phyloP scores from a whole-genome alignment of 2,113 vertebrate species.

The Gadus macrocephalus region DNA sequence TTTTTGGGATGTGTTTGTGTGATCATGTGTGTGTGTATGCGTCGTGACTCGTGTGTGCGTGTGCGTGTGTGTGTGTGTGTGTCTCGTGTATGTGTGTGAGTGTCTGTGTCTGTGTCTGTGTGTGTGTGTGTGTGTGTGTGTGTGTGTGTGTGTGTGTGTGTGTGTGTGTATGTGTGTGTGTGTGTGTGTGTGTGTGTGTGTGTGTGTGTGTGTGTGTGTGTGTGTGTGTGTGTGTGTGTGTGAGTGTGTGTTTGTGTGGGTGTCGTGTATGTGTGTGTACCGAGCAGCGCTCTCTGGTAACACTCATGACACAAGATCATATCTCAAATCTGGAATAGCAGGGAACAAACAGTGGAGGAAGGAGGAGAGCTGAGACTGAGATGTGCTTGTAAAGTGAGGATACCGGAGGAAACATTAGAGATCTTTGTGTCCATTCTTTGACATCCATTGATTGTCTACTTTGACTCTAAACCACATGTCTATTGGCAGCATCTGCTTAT shows the following conservation, averaged over 20 bases:
- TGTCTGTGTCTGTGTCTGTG: too few species aligned
- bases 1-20: background rate
- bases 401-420: background rate
- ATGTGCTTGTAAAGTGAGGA: background rate
- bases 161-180: background rate
- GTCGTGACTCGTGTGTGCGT: background rate
- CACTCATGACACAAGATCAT: conserved; percentile 10
- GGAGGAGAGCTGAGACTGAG: background rate
- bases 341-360: conserved; percentile 2
- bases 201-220: too few species aligned
- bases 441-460: background rate
- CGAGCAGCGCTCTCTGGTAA: conserved; percentile 32
- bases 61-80: background rate
- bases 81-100: too few species aligned
- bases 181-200: background rate
- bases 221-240: background rate
- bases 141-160: background rate
- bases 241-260: background rate
- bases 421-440: background rate
- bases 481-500: background rate
- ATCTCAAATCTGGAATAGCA: background rate
- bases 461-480: background rate
- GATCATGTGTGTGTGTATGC: background rate
- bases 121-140: background rate
- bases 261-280: too few species aligned